Conservation (phyloP, 1,140 invertebrate species). For the Bombus fervidus region DNA sequence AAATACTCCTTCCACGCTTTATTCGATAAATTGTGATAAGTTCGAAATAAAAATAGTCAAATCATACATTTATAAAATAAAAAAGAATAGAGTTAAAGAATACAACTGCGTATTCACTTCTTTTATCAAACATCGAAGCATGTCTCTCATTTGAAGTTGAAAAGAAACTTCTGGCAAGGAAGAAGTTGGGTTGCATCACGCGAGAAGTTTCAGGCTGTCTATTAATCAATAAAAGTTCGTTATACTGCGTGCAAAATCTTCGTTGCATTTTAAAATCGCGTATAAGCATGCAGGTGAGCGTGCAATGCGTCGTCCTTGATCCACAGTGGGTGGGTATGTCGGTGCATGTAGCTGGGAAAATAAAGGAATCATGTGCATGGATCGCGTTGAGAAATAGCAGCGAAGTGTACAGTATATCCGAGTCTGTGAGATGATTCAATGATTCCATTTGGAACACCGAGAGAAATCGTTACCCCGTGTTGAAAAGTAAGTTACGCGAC, state of each 20-base stretch:
- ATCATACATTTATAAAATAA: too few relatives aligned
- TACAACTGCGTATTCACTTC: not conserved
- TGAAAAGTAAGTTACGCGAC: conserved; percentile 38
- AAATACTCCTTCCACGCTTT: too few relatives aligned
- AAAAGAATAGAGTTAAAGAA: too few relatives aligned
- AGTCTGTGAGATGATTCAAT: conserved; percentile 46
- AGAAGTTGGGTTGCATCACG: not conserved
- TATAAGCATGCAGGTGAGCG: conserved; percentile 36
- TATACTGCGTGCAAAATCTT: conserved; percentile 30
- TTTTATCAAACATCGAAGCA: not conserved
- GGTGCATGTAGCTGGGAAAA: conserved; percentile 45
- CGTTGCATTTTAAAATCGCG: conserved; percentile 21
- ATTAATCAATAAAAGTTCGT: conserved; percentile 32
- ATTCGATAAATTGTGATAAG: too few relatives aligned
- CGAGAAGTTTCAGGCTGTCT: not conserved
- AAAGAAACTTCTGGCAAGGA: not conserved
- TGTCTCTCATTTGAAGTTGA: not conserved
- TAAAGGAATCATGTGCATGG: conserved; percentile 30
- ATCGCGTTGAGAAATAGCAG: conserved; percentile 48
- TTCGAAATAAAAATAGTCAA: too few relatives aligned
- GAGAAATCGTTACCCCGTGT: conserved; percentile 36
- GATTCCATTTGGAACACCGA: conserved; percentile 29
- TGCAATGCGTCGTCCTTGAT: conserved; percentile 44
- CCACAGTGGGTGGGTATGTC: conserved; percentile 48
- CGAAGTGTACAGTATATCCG: conserved; percentile 1